Evolutionary conservation across 2,888 invertebrate species (phyloP), one percentile per base, ranked within the genome.

Genomic region (Xestia c-nigrum): DNA sequence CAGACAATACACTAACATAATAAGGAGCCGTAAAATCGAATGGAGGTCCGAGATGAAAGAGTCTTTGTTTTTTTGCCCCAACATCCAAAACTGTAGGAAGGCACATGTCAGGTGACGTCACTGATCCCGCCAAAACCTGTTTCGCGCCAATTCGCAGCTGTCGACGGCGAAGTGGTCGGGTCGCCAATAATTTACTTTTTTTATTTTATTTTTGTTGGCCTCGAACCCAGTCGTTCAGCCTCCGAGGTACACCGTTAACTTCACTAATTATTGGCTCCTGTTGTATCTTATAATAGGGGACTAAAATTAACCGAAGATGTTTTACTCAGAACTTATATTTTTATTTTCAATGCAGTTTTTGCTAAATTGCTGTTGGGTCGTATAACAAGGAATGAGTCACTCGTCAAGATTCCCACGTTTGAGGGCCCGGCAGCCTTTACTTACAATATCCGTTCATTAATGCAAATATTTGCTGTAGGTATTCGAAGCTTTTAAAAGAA

Each of bases 91-190:
- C 91, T 87, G 91, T 90, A 90, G 89, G 91, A 91, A 92, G 94
- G 92, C 94, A 94, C 94, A 95, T 94, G 95, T 93, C 93, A 93
- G 91, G 88, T 96, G 95, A 96, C 95, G 96, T 96, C 95, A 96
- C 88, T 88, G 88, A 90, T 94, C 92, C 94, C 91, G 90, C 92
- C 91, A 89, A 92, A 96, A 96, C 96, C 95, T 90, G 96, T 96
- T 96, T 94, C 94, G 95, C 95, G 94, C 94, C 95, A 95, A 94
- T 95, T 95, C 95, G 96, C 96, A 96, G 96, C 96, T 96, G 96
- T 95, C 95, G 94, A 85, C 92, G 90, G 90, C 89, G 91, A 95
- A 95, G 91, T 89, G 91, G 94, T 91, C 88, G 90, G 91, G 89
- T 92, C 89, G 93, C 91, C 87, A 91, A 92, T 92, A 93, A 92